phyloP scores from a whole-genome alignment of 2,888 invertebrate genomes.

The Thymelicus sylvestris region DNA sequence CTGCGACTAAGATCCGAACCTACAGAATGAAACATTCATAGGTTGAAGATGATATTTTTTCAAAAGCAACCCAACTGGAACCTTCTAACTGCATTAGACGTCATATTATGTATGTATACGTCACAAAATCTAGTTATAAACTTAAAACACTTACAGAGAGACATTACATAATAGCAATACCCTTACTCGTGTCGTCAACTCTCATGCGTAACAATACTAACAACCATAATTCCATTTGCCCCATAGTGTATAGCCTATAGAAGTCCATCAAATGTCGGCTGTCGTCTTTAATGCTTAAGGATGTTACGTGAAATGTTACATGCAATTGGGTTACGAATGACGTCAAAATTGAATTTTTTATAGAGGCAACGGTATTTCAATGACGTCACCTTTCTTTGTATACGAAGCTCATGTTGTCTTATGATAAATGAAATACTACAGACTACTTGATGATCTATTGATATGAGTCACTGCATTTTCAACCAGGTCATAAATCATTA shows the following conservation, averaged over 20 bases:
- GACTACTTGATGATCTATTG: too few relatives aligned
- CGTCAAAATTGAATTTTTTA: conserved; percentile 8
- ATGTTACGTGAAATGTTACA: conserved; percentile 10
- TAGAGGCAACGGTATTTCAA: not conserved
- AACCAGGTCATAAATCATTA: too few relatives aligned
- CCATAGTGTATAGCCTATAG: not conserved
- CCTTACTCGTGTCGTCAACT: not conserved
- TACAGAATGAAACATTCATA: too few relatives aligned
- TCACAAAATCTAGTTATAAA: too few relatives aligned
- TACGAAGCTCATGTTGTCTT: too few relatives aligned
- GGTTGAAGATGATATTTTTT: too few relatives aligned
- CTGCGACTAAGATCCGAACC: too few relatives aligned
- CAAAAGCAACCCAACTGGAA: too few relatives aligned
- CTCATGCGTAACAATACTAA: conserved; percentile 14
- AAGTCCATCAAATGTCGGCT: conserved; percentile 1
- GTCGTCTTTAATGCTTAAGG: conserved; percentile 6
- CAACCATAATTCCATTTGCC: conserved; percentile 22
- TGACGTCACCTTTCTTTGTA: not conserved
- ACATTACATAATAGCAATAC: not conserved
- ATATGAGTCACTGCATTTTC: too few relatives aligned
- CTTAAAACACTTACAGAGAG: not conserved
- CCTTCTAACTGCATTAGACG: too few relatives aligned
- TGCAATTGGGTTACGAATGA: conserved; percentile 16
- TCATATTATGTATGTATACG: too few relatives aligned
- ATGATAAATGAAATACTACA: too few relatives aligned